These are phyloP conservation scores for Prolemur simus DNA, from an alignment of 2,113 vertebrate species.

Conservation along the genomic window DNA sequence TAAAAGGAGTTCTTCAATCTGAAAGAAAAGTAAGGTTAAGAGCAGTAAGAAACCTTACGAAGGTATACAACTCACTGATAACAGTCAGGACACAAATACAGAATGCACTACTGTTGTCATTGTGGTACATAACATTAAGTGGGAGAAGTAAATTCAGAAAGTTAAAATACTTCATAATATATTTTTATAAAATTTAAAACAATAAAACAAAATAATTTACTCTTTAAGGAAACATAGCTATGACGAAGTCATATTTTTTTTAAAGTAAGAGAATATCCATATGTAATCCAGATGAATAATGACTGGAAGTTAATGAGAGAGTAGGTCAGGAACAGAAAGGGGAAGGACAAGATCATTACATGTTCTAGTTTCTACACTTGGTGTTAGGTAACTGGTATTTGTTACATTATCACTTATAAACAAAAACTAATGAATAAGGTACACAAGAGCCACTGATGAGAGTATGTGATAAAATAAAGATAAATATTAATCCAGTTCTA, in stretches of 20 bases:
- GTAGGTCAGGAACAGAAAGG: not conserved
- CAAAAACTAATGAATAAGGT: not conserved
- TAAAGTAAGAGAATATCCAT: not conserved
- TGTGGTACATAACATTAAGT: not conserved
- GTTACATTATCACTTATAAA: not conserved
- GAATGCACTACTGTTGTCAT: no score
- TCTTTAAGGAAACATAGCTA: not conserved
- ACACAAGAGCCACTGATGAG: not conserved
- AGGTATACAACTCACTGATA: no score
- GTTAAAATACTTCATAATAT: not conserved
- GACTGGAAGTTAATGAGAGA: not conserved
- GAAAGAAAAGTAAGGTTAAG: no score
- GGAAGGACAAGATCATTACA: not conserved
- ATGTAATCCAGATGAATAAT: not conserved
- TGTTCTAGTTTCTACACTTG: not conserved
- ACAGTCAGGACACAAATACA: no score
- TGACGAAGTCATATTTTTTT: not conserved
- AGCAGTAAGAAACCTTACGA: no score
- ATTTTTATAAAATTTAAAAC: conserved; percentile 25
- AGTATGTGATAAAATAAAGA: not conserved
- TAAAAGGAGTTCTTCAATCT: no score
- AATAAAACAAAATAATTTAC: not conserved
- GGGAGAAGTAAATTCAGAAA: not conserved
- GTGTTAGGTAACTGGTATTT: not conserved
- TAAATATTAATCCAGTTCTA: not conserved